Conservation (phyloP, 2,113 vertebrate genomes). For the Protobothrops mucrosquamatus region DNA sequence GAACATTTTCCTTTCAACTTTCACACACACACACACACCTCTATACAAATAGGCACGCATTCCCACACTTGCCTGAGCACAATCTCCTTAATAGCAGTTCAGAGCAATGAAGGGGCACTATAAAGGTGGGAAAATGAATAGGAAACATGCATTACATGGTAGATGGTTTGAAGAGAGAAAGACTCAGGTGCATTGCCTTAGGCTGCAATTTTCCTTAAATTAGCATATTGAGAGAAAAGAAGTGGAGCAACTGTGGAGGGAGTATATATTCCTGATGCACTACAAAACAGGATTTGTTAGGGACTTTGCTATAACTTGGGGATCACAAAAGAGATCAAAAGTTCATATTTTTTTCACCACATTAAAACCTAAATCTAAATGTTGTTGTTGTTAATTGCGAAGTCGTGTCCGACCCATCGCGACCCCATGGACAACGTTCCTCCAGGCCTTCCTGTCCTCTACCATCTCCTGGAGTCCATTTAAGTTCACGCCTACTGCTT, state of each 20-base stretch:
- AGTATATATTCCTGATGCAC: constrained; percentile 26
- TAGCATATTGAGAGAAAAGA: constrained; percentile 61
- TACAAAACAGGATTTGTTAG: constrained; percentile 30
- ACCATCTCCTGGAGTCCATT: too few relatives aligned
- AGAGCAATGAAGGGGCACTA: constrained; percentile 64
- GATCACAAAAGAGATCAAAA: background rate
- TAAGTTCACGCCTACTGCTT: too few relatives aligned
- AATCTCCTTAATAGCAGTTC: constrained; percentile 70
- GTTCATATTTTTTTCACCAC: background rate
- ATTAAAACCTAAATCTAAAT: background rate
- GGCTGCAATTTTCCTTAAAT: constrained; percentile 64
- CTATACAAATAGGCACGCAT: constrained; percentile 50
- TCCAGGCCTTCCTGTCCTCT: too few relatives aligned
- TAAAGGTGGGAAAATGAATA: constrained; percentile 68
- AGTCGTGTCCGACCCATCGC: too few relatives aligned
- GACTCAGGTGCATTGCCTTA: constrained; percentile 59
- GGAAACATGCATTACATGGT: constrained; percentile 65
- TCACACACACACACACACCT: background rate
- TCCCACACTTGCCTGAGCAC: constrained; percentile 57
- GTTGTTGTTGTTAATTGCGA: too few relatives aligned
- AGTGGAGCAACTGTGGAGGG: constrained; percentile 61
- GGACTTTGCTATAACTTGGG: constrained; percentile 29
- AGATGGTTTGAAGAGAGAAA: constrained; percentile 65
- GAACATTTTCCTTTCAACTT: background rate
- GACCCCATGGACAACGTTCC: too few relatives aligned